phyloP scores from a whole-genome alignment of 2,113 vertebrate species.

The Dolichallabes microphthalmus region DNA sequence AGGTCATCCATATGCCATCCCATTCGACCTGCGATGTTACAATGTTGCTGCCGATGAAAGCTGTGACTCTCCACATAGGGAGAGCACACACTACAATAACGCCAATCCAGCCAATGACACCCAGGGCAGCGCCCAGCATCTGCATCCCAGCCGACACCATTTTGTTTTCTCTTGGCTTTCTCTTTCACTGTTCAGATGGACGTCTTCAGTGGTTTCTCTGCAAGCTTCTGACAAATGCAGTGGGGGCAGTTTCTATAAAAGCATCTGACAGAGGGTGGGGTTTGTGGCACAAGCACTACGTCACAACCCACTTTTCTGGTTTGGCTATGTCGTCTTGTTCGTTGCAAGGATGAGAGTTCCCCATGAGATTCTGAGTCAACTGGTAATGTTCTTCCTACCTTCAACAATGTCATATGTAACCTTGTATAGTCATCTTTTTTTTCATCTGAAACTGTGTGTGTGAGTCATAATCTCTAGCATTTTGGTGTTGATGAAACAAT shows the following conservation, averaged over 20 bases:
- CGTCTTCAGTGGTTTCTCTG: neutral
- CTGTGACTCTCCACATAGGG: constrained; percentile 76
- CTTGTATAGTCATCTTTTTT: constrained; percentile 25
- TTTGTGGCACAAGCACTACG: constrained; percentile 30
- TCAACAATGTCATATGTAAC: neutral
- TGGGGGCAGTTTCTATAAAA: constrained; percentile 26
- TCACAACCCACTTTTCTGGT: constrained; percentile 40
- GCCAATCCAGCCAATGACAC: constrained; percentile 73
- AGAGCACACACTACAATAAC: constrained; percentile 68
- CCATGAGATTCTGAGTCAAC: constrained; percentile 26
- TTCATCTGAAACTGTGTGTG: neutral
- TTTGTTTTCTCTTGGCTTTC: constrained; percentile 21
- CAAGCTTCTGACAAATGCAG: constrained; percentile 2
- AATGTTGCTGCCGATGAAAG: constrained; percentile 75
- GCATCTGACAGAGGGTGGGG: constrained; percentile 33
- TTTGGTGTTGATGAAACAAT: neutral
- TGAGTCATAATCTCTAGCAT: neutral
- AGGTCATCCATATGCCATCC: constrained; percentile 79
- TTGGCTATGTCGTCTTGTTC: constrained; percentile 30
- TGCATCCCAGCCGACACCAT: constrained; percentile 75
- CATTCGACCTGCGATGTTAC: constrained; percentile 69
- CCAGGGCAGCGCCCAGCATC: constrained; percentile 70
- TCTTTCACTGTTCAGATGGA: neutral
- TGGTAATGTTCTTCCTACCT: neutral
- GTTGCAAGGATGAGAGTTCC: neutral